These are phyloP conservation scores for Helicolenus hilgendorfi DNA, from an alignment of 2,797 vertebrate genomes.

Conservation along the genomic window DNA sequence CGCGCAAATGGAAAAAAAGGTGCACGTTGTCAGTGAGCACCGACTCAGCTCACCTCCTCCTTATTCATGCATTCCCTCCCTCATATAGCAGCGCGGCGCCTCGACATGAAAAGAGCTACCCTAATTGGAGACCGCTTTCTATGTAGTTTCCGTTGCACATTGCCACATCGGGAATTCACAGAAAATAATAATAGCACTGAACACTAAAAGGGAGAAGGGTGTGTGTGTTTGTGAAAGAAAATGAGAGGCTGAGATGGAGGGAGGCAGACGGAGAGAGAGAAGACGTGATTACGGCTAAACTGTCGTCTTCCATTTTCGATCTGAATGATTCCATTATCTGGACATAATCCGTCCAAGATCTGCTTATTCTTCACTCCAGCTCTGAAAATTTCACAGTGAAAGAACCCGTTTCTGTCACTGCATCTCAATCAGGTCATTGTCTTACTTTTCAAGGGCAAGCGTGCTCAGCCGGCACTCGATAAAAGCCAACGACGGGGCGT, in stretches of 20 bases:
- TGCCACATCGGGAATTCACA: slow-evolving; percentile 63
- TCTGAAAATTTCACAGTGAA: slow-evolving; percentile 63
- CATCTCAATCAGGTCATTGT: slow-evolving; percentile 82
- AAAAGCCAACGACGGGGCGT: background rate
- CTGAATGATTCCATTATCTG: slow-evolving; percentile 83
- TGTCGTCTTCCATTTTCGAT: slow-evolving; percentile 79
- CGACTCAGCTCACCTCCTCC: slow-evolving; percentile 43
- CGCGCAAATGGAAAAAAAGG: slow-evolving; percentile 1
- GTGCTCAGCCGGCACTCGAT: slow-evolving; percentile 28
- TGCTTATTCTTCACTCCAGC: slow-evolving; percentile 69
- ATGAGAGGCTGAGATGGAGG: slow-evolving; percentile 18
- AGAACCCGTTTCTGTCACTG: slow-evolving; percentile 58
- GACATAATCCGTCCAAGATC: slow-evolving; percentile 80
- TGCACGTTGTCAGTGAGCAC: slow-evolving; percentile 36
- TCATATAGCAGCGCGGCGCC: slow-evolving; percentile 56
- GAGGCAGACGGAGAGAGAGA: slow-evolving; percentile 13
- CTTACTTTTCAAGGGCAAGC: slow-evolving; percentile 71
- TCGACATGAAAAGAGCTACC: slow-evolving; percentile 68
- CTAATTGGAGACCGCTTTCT: slow-evolving; percentile 83
- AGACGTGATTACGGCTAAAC: slow-evolving; percentile 68
- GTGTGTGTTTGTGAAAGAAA: slow-evolving; percentile 10
- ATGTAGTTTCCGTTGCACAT: slow-evolving; percentile 76
- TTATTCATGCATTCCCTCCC: slow-evolving; percentile 63
- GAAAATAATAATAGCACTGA: slow-evolving; percentile 65
- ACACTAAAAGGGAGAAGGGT: slow-evolving; percentile 29